Evolutionary conservation across 2,888 invertebrate species (phyloP).

Genomic region (Hemistola chrysoprasaria): DNA sequence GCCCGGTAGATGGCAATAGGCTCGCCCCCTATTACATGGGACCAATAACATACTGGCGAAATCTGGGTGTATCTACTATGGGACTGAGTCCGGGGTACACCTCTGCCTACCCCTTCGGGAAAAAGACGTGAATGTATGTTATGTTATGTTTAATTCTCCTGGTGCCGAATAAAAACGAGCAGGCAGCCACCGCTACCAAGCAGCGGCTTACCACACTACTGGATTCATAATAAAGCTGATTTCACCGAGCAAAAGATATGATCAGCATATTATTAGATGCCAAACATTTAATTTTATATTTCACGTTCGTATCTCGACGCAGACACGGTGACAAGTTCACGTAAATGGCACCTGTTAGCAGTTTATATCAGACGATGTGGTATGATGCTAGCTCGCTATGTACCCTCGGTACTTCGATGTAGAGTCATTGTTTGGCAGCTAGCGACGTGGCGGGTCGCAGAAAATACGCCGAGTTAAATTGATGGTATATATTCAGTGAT

Average conservation of each 20-base stretch:
- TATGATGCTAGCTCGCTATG: slow-evolving; percentile 34
- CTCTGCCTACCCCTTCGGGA: too few relatives aligned
- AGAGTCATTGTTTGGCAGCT: slow-evolving; percentile 65
- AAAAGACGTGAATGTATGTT: too few relatives aligned
- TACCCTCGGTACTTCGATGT: slow-evolving; percentile 34
- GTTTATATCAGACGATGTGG: slow-evolving; percentile 56
- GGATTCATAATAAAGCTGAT: slow-evolving; percentile 12
- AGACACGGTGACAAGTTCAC: slow-evolving; percentile 48
- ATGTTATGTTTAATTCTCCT: too few relatives aligned
- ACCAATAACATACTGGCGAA: too few relatives aligned
- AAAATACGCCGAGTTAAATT: slow-evolving; percentile 56
- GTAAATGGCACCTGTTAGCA: slow-evolving; percentile 54
- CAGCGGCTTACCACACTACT: slow-evolving; percentile 4
- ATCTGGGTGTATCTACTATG: too few relatives aligned
- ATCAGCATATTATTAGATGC: slow-evolving; percentile 37
- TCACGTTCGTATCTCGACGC: slow-evolving; percentile 32
- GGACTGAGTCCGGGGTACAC: too few relatives aligned
- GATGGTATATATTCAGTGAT: slow-evolving; percentile 49
- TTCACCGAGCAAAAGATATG: slow-evolving; percentile 13
- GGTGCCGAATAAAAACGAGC: slow-evolving; percentile 2
- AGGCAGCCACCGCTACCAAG: slow-evolving; percentile 10
- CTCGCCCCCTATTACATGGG: too few relatives aligned
- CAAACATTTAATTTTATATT: slow-evolving; percentile 47
- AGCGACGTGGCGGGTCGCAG: slow-evolving; percentile 36
- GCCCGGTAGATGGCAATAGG: too few relatives aligned